Conservation (phyloP, 2,113 vertebrate species). For the Triplophysa dalaica region DNA sequence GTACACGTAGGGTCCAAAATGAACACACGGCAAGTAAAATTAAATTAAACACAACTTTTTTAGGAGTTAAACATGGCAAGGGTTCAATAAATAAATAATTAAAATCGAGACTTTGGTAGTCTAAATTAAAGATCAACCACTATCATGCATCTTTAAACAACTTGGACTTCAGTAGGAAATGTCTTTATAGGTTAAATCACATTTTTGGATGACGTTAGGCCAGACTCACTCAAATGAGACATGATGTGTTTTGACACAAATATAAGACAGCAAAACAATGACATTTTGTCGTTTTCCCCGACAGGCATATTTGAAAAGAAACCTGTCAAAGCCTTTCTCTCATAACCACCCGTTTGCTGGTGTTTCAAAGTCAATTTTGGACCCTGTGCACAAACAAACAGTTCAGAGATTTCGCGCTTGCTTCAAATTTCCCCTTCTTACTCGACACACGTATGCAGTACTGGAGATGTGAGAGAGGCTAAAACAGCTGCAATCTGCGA, state of each 20-base stretch:
- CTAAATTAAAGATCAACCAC: constrained; percentile 1
- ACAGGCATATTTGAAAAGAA: background rate
- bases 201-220: too few species aligned
- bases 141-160: background rate
- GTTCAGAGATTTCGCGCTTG: constrained; percentile 12
- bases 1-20: constrained; percentile 27
- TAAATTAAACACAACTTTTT: too few species aligned
- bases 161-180: background rate
- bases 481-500: background rate
- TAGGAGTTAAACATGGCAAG: too few species aligned
- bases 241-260: too few species aligned
- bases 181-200: background rate
- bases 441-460: background rate
- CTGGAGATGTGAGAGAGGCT: constrained; percentile 47
- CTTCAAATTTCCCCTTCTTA: constrained; percentile 1
- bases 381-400: constrained; percentile 26
- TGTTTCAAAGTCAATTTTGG: constrained; percentile 11
- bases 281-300: too few species aligned
- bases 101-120: background rate
- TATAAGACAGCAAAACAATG: too few species aligned
- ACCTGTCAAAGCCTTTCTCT: too few species aligned
- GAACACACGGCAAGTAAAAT: background rate
- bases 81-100: too few species aligned
- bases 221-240: too few species aligned
- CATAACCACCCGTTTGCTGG: background rate